Percentiles rank a stretch among this genome's conserved stretches.
These are phyloP conservation scores for Ancistrus triradiatus DNA, from an alignment of 2,113 vertebrate genomes.

Conservation along the genomic window DNA sequence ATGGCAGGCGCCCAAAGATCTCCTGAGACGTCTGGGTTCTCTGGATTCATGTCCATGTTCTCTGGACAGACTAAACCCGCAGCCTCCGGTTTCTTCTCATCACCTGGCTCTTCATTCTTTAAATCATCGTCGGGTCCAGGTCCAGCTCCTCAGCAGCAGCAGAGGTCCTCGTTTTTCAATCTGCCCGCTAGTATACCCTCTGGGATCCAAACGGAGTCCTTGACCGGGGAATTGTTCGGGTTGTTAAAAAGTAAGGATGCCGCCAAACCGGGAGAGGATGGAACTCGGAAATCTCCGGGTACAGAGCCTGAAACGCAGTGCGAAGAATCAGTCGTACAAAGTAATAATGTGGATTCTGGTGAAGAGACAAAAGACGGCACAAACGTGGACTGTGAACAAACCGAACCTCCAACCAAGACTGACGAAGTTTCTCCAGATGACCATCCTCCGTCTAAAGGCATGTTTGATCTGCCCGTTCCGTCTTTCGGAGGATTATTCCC, in stretches of 20 bases:
- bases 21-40: conserved; percentile 76
- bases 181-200: conserved; percentile 63
- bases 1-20: conserved; percentile 56
- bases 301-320: conserved; percentile 33
- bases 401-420: neutral
- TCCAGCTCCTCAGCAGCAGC: conserved; percentile 58
- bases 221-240: conserved; percentile 79
- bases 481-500: conserved; percentile 75
- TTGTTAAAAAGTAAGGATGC: conserved; percentile 74
- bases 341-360: conserved; percentile 37
- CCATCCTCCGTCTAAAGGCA: conserved; percentile 53
- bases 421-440: conserved; percentile 27
- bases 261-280: conserved; percentile 54
- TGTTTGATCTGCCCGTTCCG: conserved; percentile 73
- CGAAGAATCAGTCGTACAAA: conserved; percentile 46
- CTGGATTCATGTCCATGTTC: conserved; percentile 90
- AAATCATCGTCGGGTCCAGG: conserved; percentile 55
- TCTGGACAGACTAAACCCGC: conserved; percentile 71
- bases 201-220: conserved; percentile 66
- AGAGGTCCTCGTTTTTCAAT: conserved; percentile 82
- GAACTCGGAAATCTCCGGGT: conserved; percentile 12
- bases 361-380: conserved; percentile 20
- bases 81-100: conserved; percentile 76
- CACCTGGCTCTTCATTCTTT: conserved; percentile 68
- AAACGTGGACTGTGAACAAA: no score